A percentile compares a stretch with the other conserved stretches of the same genome.
These are phyloP conservation scores for Melangyna quadrimaculata DNA, from an alignment of 2,888 invertebrate species.

Conservation along the genomic window DNA sequence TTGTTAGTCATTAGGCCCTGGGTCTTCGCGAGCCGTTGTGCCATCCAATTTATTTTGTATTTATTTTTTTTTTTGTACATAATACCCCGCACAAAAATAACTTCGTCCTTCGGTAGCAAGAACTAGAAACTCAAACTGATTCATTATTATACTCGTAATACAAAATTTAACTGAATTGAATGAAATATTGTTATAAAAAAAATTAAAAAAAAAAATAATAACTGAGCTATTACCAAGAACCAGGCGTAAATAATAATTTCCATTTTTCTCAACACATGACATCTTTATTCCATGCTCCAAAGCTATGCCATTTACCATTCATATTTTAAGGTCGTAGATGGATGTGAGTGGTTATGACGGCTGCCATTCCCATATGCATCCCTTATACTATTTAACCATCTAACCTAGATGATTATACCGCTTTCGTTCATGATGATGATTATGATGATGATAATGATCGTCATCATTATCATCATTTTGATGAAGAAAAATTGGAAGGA, in stretches of 20 bases:
- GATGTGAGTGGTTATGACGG: conserved; percentile 62
- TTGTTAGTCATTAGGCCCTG: too few species aligned
- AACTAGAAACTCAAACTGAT: background rate
- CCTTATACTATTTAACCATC: conserved; percentile 57
- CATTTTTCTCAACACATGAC: conserved; percentile 66
- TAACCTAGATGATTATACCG: conserved; percentile 38
- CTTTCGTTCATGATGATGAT: background rate
- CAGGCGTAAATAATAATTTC: conserved; percentile 65
- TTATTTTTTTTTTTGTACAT: too few species aligned
- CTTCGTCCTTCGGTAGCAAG: background rate
- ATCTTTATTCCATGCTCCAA: conserved; percentile 63
- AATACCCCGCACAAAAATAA: background rate
- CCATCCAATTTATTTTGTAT: too few species aligned
- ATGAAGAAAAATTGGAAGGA: conserved; percentile 10
- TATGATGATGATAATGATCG: conserved; percentile 16
- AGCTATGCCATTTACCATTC: conserved; percentile 56
- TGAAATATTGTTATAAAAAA: conserved; percentile 21
- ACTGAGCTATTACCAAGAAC: background rate
- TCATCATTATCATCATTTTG: background rate
- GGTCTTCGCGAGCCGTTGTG: too few species aligned
- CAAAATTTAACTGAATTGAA: conserved; percentile 28
- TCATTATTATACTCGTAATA: background rate
- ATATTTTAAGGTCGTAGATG: conserved; percentile 58
- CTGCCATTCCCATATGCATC: conserved; percentile 57
- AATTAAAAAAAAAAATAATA: background rate